Evolutionary conservation across 2,797 vertebrate species (phyloP).

Genomic region (Enteromius treurensis): DNA sequence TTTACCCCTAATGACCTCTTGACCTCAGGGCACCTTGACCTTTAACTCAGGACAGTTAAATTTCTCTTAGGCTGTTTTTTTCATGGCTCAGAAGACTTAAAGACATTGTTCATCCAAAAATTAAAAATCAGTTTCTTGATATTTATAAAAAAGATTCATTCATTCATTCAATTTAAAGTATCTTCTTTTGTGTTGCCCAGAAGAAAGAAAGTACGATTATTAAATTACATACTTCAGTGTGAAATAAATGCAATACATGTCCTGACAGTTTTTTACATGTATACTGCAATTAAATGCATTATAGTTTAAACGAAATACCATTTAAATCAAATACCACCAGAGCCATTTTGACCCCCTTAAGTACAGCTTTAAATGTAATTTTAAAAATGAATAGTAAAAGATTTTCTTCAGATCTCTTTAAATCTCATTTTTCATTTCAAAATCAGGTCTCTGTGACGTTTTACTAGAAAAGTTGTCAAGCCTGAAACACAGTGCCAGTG

Average conservation of each 20-base stretch:
- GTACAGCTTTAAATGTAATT: background rate
- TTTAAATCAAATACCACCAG: background rate
- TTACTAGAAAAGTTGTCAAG: background rate
- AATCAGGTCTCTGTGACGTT: background rate
- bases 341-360: background rate
- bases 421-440: background rate
- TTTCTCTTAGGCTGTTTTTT: background rate
- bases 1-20: slow-evolving; percentile 20
- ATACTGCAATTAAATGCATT: background rate
- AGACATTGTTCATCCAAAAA: background rate
- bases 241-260: background rate
- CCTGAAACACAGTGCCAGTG: background rate
- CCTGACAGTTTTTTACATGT: no score
- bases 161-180: background rate
- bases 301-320: background rate
- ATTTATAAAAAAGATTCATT: background rate
- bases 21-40: slow-evolving; percentile 47
- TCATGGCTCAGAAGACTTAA: background rate
- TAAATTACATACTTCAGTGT: background rate
- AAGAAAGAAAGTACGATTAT: background rate
- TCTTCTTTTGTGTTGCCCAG: background rate
- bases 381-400: background rate
- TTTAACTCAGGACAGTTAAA: slow-evolving; percentile 18
- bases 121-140: background rate
- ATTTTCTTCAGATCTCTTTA: background rate